Evolutionary conservation across 2,797 vertebrate species (phyloP), one percentile per base, ranked within the genome.

Genomic region (Naso thynnoides): DNA sequence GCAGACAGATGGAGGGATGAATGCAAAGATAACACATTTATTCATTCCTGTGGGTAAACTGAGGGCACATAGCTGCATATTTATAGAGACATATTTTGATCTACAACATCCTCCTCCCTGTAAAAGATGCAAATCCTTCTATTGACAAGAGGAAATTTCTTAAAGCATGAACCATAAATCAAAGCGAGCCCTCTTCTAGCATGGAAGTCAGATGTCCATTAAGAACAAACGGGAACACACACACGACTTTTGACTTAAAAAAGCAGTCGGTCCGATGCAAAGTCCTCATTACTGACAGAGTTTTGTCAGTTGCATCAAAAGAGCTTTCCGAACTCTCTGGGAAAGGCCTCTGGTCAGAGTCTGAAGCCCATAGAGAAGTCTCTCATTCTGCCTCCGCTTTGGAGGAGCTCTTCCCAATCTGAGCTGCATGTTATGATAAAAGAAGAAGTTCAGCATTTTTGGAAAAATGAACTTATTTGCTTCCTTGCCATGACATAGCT

Each of bases 281-380:
- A 69, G 49, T 16, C 63, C 62, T 84, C 76, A 80, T 84, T 76
- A 78, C 70, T n/a, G 47, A 69, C 66, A 27, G 53, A 59, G 54
- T 54, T 59, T 48, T 55, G 21, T 53, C 21, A 36, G 15, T 7
- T 63, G 62, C 21, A 56, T 56, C 18, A 60, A 59, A 69, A 21
- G 16, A 59, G n/a, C 18, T 60, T 31, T 31, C 8, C 3, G 14
- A 57, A 70, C 31, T 71, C 24, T 44, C 23, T 54, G 14, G 41
- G 38, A 16, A 44, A 64, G 31, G 49, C 47, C 47, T 49, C 26
- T 76, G 24, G 53, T 79, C 61, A 64, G 49, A 53, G 6, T 56
- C 4, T 44, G n/a, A 61, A 61, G 41, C 47, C 49, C 33, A 67
- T 8, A 42, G 15, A 47, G 36, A 13, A 11, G 10, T 50, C 10